phyloP scores from a whole-genome alignment of 2,888 invertebrate species.

The Lysandra bellargus region DNA sequence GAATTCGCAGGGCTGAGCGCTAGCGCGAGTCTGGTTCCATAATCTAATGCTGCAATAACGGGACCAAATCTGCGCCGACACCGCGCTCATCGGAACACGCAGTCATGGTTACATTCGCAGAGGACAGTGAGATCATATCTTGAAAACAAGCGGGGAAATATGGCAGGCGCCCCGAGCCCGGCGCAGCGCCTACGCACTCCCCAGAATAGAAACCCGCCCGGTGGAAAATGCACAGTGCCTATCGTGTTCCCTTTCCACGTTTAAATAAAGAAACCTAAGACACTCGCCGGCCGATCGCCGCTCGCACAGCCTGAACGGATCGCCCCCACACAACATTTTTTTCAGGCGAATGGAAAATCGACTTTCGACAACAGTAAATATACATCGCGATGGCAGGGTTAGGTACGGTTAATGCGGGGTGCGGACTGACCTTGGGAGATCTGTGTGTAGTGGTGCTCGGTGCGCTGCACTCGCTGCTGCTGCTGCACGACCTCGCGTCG shows the following conservation, averaged over 20 bases:
- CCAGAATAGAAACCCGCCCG: constrained; percentile 74
- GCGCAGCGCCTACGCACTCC: constrained; percentile 54
- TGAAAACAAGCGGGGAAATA: constrained; percentile 54
- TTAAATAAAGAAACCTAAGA: constrained; percentile 48
- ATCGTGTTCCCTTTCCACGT: constrained; percentile 63
- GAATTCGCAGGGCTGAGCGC: constrained; percentile 67
- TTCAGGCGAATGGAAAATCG: constrained; percentile 18
- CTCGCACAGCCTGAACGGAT: constrained; percentile 42
- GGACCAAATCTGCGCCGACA: constrained; percentile 46
- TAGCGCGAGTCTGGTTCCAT: constrained; percentile 47
- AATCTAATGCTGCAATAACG: constrained; percentile 44
- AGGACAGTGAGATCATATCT: constrained; percentile 51
- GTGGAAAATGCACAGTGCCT: constrained; percentile 67
- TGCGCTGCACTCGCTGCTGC: constrained; percentile 69
- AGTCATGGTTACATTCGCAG: constrained; percentile 52
- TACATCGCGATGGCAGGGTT: constrained; percentile 42
- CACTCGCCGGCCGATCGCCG: constrained; percentile 58
- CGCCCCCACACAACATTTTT: constrained; percentile 42
- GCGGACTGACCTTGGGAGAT: constrained; percentile 85
- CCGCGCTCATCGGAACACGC: constrained; percentile 43
- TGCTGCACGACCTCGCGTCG: constrained; percentile 69
- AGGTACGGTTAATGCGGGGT: constrained; percentile 6
- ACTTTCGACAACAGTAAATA: neutral
- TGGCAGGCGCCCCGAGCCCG: constrained; percentile 44
- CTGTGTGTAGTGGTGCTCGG: constrained; percentile 89